phyloP scores from a whole-genome alignment of 2,113 vertebrate genomes.

The Lipotes vexillifer region DNA sequence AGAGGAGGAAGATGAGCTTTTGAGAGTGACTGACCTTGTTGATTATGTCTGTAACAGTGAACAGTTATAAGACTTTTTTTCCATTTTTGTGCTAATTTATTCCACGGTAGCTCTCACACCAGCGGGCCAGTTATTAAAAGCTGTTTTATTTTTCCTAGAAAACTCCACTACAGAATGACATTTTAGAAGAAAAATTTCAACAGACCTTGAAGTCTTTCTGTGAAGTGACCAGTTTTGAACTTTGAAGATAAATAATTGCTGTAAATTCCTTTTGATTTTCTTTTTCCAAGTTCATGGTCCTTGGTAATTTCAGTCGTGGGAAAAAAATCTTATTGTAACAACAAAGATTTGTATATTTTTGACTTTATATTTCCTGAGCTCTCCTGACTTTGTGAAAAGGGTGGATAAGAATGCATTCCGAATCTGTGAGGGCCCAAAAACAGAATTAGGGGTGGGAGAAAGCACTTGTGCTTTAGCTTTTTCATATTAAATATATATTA shows the following conservation, averaged over 20 bases:
- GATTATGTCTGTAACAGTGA: conserved; percentile 98
- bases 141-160: conserved; percentile 89
- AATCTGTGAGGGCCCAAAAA: conserved; percentile 81
- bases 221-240: conserved; percentile 87
- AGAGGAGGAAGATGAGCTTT: conserved; percentile 97
- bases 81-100: conserved; percentile 88
- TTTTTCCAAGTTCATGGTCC: conserved; percentile 86
- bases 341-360: conserved; percentile 88
- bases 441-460: conserved; percentile 73
- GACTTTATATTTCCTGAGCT: conserved; percentile 87
- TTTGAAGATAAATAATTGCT: conserved; percentile 82
- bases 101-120: conserved; percentile 89
- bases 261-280: conserved; percentile 85
- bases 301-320: conserved; percentile 81
- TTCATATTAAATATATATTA: conserved; percentile 88
- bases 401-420: conserved; percentile 86
- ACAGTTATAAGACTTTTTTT: conserved; percentile 91
- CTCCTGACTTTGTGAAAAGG: conserved; percentile 81
- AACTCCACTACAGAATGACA: conserved; percentile 85
- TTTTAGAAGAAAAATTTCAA: conserved; percentile 86
- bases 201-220: conserved; percentile 85
- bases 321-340: conserved; percentile 82
- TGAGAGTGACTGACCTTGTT: conserved; percentile 95
- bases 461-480: conserved; percentile 86
- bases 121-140: conserved; percentile 89